Evolutionary conservation across 2,888 invertebrate genomes (phyloP).

Genomic region (Tetropium fuscum): DNA sequence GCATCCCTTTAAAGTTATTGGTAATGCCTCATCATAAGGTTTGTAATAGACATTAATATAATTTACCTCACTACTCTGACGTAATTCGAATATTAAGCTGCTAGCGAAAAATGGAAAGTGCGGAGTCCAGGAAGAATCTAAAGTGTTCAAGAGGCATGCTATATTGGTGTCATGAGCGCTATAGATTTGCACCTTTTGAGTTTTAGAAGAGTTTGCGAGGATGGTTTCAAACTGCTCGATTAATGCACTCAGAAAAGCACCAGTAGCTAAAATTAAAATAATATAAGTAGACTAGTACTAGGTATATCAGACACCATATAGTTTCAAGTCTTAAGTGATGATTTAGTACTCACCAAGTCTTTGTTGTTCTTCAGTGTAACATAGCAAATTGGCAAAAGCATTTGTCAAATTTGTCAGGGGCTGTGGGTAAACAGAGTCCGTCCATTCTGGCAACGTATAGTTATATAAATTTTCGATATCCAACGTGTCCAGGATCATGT

Average conservation of each 20-base stretch:
- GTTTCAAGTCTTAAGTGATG: no score
- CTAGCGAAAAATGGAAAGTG: conserved; percentile 25
- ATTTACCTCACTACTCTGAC: neutral
- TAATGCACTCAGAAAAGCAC: conserved; percentile 19
- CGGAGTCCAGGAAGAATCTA: neutral
- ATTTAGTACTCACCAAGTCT: conserved; percentile 25
- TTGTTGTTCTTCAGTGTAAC: conserved; percentile 26
- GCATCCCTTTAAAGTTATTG: conserved; percentile 19
- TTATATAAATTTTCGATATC: conserved; percentile 14
- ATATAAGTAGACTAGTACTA: neutral
- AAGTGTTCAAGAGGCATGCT: conserved; percentile 22
- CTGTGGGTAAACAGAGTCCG: conserved; percentile 11
- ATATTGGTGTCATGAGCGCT: conserved; percentile 25
- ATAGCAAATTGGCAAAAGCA: conserved; percentile 9
- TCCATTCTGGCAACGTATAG: conserved; percentile 27
- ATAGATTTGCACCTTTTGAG: conserved; percentile 7
- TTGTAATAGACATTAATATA: conserved; percentile 27
- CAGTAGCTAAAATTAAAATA: conserved; percentile 17
- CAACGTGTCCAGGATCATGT: conserved; percentile 21
- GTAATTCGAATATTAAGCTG: conserved; percentile 27
- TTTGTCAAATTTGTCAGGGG: conserved; percentile 1
- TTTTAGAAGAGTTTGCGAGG: neutral
- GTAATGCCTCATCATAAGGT: conserved; percentile 6
- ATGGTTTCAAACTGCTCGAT: conserved; percentile 21
- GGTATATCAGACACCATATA: no score